Base-by-base conservation (phyloP, 2,113 vertebrate genomes). In the Megaceryle torquata region DNA sequence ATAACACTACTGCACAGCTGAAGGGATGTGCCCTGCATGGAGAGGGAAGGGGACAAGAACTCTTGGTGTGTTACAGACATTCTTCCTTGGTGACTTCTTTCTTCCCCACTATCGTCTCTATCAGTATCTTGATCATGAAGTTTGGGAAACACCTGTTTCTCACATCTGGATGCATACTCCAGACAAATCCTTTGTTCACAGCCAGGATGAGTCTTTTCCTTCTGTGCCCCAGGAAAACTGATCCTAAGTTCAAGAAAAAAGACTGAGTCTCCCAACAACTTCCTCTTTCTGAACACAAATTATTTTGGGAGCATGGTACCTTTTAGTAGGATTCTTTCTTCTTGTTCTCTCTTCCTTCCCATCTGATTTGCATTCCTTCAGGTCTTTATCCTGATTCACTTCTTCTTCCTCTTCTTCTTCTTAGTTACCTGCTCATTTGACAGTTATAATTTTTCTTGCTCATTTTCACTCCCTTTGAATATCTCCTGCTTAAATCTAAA, bases 21-120 rank as follows among this genome's bases (percentile, higher is more conserved):
- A 86, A 80, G 18, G 31, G 10, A n/a, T 53, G 15, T 44, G 17
- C 7, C n/a, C 15, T 69, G 35, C 29, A 54, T 28, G 43, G 25
- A 10, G 6, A 79, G 11, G 8, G 7, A 63, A 24, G 9, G 9
- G 21, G 3, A 26, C 0, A 1, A 60, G 10, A 41, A 11, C 31
- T 89, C 51, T 48, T 60, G 11, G 21, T 74, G 7, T 69, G n/a
- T 26, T 57, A 72, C 16, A 61, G 13, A 9, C 29, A 22, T 1
- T 9, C 11, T 26, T 83, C 25, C 17, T 39, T 78, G 15, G 8
- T 3, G 4, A n/a, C 29, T 59, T 46, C 16, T 50, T 87, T 86
- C 69, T 68, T 65, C 18, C 20, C 6, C 13, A 14, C 5, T 43
- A 12, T 39, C 88, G 11, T 13, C 19, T 50, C 15, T 46, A 76